phyloP scores from a whole-genome alignment of 2,888 invertebrate genomes.

The Drosophila anceps region DNA sequence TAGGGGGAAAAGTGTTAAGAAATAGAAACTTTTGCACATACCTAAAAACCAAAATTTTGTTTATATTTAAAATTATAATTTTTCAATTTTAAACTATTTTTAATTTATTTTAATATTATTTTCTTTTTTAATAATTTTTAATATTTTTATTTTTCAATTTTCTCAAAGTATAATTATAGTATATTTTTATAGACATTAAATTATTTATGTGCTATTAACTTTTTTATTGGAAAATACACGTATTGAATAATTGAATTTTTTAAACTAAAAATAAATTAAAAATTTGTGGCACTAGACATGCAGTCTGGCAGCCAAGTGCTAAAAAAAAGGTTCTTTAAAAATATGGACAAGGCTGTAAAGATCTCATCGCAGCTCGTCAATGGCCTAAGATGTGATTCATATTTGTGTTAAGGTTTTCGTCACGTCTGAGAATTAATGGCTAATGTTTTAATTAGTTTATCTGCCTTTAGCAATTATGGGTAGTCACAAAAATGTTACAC shows the following conservation, averaged over 20 bases:
- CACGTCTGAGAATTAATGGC: slow-evolving; percentile 4
- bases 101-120: background rate
- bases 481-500: background rate
- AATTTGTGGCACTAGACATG: background rate
- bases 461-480: background rate
- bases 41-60: too few relatives aligned
- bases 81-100: too few relatives aligned
- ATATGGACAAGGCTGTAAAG: background rate
- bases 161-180: background rate
- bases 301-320: background rate
- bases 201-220: background rate
- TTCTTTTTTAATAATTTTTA: background rate
- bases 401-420: background rate
- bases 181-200: background rate
- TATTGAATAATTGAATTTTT: background rate
- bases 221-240: background rate
- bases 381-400: slow-evolving; percentile 6
- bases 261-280: background rate
- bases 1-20: background rate
- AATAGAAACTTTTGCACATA: too few relatives aligned
- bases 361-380: background rate
- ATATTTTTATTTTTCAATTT: background rate
- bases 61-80: too few relatives aligned
- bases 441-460: slow-evolving; percentile 2
- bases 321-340: background rate